Base-by-base conservation (phyloP, 2,888 invertebrate species). In the Spicauda simplicius region DNA sequence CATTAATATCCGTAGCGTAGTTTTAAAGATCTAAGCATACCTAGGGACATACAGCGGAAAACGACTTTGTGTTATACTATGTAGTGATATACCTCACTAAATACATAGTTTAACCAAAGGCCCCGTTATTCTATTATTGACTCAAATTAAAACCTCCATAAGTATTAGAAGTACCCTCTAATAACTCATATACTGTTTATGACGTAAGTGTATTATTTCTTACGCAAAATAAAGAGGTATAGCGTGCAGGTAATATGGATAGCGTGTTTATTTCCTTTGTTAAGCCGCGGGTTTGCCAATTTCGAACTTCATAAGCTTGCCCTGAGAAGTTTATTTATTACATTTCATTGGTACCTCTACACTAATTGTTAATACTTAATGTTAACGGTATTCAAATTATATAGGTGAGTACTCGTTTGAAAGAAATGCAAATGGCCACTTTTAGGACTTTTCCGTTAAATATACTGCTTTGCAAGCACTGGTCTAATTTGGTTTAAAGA, bases 241-340 rank as follows among this genome's bases (percentile, higher is more conserved):
- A 12, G 65, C 65, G 65, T 65, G 65, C 45, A 16, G 30, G 45
- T 59, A 65, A 65, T 65, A 45, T 19, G 19, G 45, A 19, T 59
- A 45, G 65, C 65, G 65, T 65, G 65, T 19, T 65, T 18, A 65
- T 54, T 59, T 54, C 61, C 41, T 59, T 48, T n/a, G 37, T 58
- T 64, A 50, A 53, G 45, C 52, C 25, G 18, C 53, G 41, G n/a
- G 37, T n/a, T 48, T 30, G 45, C 45, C 48, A 59, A 59, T 25
- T 16, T 30, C 45, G 10, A 54, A 48, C 33, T 56, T 37, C 20
- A 37, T 19, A 53, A 62, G 33, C 61, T 37, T 14, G 37, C 61
- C 52, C 41, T 62, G 20, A 2, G 41, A 52, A 53, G n/a, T 41
- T 62, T 54, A 54, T 54, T 53, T 62, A 62, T 62, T 53, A 45